Evolutionary conservation across 2,888 invertebrate species (phyloP).

Genomic region (Nephrotoma guestfalica): DNA sequence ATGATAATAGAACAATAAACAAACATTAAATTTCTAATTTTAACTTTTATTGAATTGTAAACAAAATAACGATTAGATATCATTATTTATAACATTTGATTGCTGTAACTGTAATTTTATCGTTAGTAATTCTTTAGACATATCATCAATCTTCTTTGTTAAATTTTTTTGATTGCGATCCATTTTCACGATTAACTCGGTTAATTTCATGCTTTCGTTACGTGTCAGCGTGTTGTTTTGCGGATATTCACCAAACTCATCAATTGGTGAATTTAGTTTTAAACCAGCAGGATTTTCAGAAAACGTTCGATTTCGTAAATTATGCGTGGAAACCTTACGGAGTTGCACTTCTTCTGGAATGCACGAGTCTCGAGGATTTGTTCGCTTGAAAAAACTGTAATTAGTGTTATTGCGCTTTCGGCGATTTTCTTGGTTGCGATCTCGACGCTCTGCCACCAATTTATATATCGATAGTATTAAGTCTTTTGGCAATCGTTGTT

Average conservation of each 20-base stretch:
- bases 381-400: slow-evolving; percentile 24
- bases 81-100: not conserved
- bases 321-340: slow-evolving; percentile 5
- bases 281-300: slow-evolving; percentile 8
- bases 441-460: slow-evolving; percentile 54
- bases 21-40: not conserved
- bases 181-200: not conserved
- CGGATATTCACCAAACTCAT: not conserved
- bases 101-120: not conserved
- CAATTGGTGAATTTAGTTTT: not conserved
- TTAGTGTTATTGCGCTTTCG: slow-evolving; percentile 32
- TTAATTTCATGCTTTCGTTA: not conserved
- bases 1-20: too few species aligned
- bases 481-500: slow-evolving; percentile 60
- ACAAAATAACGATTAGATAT: not conserved
- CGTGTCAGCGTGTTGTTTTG: not conserved
- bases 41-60: not conserved
- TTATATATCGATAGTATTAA: slow-evolving; percentile 58
- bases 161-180: not conserved
- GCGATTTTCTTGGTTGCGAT: slow-evolving; percentile 39
- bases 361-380: not conserved
- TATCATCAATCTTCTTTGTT: not conserved
- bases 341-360: slow-evolving; percentile 7
- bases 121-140: not conserved
- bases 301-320: slow-evolving; percentile 7